A percentile compares a stretch with the other conserved stretches of the same genome.
Conservation (phyloP, 2,888 invertebrate species). For the Nymphalis urticae region DNA sequence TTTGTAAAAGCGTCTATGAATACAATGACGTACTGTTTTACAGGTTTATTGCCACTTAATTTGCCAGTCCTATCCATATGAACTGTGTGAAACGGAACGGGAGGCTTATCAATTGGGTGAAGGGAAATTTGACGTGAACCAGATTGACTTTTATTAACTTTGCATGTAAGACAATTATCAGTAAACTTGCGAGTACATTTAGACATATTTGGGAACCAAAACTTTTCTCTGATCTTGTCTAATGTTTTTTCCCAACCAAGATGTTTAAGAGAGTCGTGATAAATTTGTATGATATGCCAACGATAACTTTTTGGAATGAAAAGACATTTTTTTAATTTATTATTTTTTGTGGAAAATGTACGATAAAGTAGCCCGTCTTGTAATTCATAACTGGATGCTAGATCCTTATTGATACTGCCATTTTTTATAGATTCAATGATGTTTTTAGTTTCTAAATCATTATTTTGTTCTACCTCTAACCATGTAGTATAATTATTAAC, state of each 20-base stretch:
- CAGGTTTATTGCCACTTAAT: conserved; percentile 21
- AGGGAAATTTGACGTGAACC: conserved; percentile 36
- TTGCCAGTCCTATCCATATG: conserved; percentile 40
- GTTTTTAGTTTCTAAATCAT: conserved; percentile 15
- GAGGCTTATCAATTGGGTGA: conserved; percentile 32
- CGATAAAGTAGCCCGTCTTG: not conserved
- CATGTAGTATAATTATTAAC: not conserved
- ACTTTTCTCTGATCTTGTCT: conserved; percentile 29
- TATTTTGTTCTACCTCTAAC: conserved; percentile 16
- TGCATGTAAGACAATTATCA: conserved; percentile 35
- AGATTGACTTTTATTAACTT: conserved; percentile 34
- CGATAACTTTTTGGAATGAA: conserved; percentile 27
- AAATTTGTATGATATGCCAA: conserved; percentile 40
- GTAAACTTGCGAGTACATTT: conserved; percentile 8
- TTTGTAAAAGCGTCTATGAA: conserved; percentile 37
- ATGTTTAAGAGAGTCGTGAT: conserved; percentile 34
- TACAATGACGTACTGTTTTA: conserved; percentile 38
- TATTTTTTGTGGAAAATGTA: too few species aligned
- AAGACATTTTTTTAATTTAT: too few species aligned
- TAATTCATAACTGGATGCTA: not conserved
- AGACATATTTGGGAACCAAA: conserved; percentile 37
- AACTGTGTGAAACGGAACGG: conserved; percentile 17
- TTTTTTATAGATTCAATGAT: not conserved
- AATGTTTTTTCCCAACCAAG: not conserved
- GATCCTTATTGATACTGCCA: not conserved